Percentiles rank a stretch among this genome's conserved stretches.
Evolutionary conservation across 2,797 vertebrate genomes (phyloP).

Genomic region (Channallabes apus): DNA sequence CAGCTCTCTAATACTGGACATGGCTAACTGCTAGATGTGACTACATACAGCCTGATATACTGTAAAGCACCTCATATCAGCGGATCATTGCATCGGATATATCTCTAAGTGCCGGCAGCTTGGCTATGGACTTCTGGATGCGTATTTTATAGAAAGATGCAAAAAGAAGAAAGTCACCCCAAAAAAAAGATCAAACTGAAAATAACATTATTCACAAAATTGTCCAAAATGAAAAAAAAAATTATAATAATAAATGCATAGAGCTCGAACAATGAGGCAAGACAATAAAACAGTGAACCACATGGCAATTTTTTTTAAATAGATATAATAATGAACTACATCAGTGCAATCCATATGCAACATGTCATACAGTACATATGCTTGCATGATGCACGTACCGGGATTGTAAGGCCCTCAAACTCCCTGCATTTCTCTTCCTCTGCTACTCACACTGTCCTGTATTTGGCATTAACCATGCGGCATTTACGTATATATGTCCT

Average conservation of each 20-base stretch:
- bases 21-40: slow-evolving; percentile 78
- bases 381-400: slow-evolving; percentile 52
- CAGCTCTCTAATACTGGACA: slow-evolving; percentile 81
- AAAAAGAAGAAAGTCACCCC: slow-evolving; percentile 27
- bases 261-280: slow-evolving; percentile 48
- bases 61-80: slow-evolving; percentile 73
- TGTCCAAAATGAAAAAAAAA: background rate
- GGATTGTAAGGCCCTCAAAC: slow-evolving; percentile 51
- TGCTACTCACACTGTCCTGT: slow-evolving; percentile 35
- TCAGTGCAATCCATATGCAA: slow-evolving; percentile 58
- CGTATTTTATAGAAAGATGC: slow-evolving; percentile 45
- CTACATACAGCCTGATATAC: slow-evolving; percentile 79
- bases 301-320: slow-evolving; percentile 46
- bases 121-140: slow-evolving; percentile 61
- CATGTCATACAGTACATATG: slow-evolving; percentile 54
- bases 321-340: slow-evolving; percentile 60
- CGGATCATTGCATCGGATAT: slow-evolving; percentile 71
- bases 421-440: slow-evolving; percentile 31
- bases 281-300: slow-evolving; percentile 50
- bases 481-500: slow-evolving; percentile 11
- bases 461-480: slow-evolving; percentile 40
- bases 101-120: slow-evolving; percentile 67
- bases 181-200: slow-evolving; percentile 17
- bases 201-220: slow-evolving; percentile 33
- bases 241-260: slow-evolving; percentile 48